Conservation (phyloP, 2,888 invertebrate genomes). For the Drosophila tanythrix region DNA sequence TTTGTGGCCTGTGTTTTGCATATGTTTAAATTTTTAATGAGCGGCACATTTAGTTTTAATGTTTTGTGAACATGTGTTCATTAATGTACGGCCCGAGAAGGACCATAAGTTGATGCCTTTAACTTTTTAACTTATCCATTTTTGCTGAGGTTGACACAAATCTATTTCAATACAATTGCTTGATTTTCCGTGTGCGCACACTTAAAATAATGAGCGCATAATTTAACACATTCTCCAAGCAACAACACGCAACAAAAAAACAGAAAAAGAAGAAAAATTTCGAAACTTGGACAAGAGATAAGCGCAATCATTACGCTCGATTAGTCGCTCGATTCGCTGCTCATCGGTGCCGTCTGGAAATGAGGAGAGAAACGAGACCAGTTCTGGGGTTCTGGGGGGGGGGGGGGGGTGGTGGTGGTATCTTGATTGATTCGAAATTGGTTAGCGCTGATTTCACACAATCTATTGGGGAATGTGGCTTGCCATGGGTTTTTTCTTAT, state of each 20-base stretch:
- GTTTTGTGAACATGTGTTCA: conserved; percentile 75
- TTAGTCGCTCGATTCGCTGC: conserved; percentile 58
- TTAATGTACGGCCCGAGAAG: conserved; percentile 54
- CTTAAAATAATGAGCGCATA: conserved; percentile 78
- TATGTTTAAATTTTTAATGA: conserved; percentile 75
- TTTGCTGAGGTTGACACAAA: conserved; percentile 27
- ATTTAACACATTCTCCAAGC: conserved; percentile 70
- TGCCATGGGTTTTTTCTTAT: conserved; percentile 12
- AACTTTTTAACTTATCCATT: conserved; percentile 11
- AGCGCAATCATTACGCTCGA: conserved; percentile 79
- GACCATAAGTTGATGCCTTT: conserved; percentile 35
- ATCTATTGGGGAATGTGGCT: conserved; percentile 54
- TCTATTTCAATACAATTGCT: conserved; percentile 48
- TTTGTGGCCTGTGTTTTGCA: conserved; percentile 40
- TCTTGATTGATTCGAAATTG: conserved; percentile 77
- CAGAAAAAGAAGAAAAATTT: conserved; percentile 4
- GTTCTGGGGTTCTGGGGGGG: conserved; percentile 3
- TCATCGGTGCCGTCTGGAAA: conserved; percentile 4
- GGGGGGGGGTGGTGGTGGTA: conserved; percentile 3
- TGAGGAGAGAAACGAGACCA: neutral
- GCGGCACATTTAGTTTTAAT: conserved; percentile 75
- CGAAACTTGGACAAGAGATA: conserved; percentile 58
- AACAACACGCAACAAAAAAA: conserved; percentile 2
- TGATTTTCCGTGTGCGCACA: conserved; percentile 36
- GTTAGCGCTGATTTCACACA: conserved; percentile 78